phyloP scores from a whole-genome alignment of 2,797 vertebrate genomes.

The Parotocinclus haroldoi region DNA sequence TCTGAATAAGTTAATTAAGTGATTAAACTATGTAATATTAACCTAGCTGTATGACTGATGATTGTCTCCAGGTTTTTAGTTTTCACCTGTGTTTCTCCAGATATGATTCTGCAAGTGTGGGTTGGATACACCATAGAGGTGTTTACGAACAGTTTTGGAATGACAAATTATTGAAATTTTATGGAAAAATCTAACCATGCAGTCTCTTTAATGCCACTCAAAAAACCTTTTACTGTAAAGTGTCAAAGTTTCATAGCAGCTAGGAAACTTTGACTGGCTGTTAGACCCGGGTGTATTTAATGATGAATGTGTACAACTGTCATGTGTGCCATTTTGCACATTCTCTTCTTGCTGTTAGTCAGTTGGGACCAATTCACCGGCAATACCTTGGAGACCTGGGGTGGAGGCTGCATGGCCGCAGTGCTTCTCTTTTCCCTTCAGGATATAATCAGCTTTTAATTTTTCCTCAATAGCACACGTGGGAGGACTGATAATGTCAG shows the following conservation, averaged over 20 bases:
- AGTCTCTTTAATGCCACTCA: too few species aligned
- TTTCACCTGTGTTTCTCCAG: too few species aligned
- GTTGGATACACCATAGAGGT: too few species aligned
- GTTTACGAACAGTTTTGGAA: too few species aligned
- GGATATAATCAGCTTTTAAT: conserved; percentile 77
- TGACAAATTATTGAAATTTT: too few species aligned
- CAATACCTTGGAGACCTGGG: conserved; percentile 36
- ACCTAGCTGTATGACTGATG: too few species aligned
- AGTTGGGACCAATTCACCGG: conserved; percentile 60
- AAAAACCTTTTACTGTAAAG: too few species aligned
- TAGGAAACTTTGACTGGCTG: conserved; percentile 19
- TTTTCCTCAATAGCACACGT: conserved; percentile 65
- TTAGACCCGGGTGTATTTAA: conserved; percentile 54
- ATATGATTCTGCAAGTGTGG: too few species aligned
- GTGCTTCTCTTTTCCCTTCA: conserved; percentile 59
- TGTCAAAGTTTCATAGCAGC: background rate
- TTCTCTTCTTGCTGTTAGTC: conserved; percentile 46
- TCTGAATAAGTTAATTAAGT: too few species aligned
- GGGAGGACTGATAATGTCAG: conserved; percentile 51
- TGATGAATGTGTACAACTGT: conserved; percentile 56
- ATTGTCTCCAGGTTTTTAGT: too few species aligned
- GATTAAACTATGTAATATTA: too few species aligned
- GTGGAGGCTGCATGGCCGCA: conserved; percentile 24
- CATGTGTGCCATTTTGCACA: conserved; percentile 25
- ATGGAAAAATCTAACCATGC: too few species aligned